Base-by-base conservation (phyloP, 2,888 invertebrate genomes). In the Macroteleia sp. region DNA sequence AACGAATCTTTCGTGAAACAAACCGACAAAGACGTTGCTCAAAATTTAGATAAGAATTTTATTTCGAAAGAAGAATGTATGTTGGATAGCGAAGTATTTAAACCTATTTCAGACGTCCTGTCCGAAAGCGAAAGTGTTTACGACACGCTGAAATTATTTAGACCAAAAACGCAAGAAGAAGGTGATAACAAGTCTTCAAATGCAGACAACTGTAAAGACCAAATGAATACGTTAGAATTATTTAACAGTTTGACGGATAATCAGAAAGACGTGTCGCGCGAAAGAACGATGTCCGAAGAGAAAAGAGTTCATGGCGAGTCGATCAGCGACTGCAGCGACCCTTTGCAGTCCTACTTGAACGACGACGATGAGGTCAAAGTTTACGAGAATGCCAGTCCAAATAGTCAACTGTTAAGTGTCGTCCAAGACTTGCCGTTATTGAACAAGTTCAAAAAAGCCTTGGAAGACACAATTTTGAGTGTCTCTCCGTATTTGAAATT, bases 401-500 rank as follows among this genome's bases (percentile, higher is more conserved):
- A 82, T 16, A 85, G 85, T 14, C 91, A 92, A 76, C 90, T 89
- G 16, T 83, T 93, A 34, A 92, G 92, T 0, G 93, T 94, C 0
- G 92, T 93, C 1, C 94, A 95, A 41, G 74, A 74, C 82, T 91
- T 94, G 16, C 94, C 95, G 0, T 92, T 94, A 64, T 92, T 94
- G 10, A 95, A 95, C 89, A 93, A 93, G 75, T 96, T 96, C 87
- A 93, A 96, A 87, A 94, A 96, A 92, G 95, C 95, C 0, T 91
- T 97, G 6, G 95, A 95, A 80, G 95, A 95, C 61, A 94, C 95
- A 0, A 93, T 95, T 48, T 91, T 97, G 1, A 97, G 97, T 0
- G 94, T 96, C 77, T 98, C 98, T 0, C 98, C 99, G 0, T 96
- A 95, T 89, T 93, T 98, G 9, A 94, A 95, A 67, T 96, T 96